Conservation (phyloP, 2,888 invertebrate species). For the Agrochola lota region DNA sequence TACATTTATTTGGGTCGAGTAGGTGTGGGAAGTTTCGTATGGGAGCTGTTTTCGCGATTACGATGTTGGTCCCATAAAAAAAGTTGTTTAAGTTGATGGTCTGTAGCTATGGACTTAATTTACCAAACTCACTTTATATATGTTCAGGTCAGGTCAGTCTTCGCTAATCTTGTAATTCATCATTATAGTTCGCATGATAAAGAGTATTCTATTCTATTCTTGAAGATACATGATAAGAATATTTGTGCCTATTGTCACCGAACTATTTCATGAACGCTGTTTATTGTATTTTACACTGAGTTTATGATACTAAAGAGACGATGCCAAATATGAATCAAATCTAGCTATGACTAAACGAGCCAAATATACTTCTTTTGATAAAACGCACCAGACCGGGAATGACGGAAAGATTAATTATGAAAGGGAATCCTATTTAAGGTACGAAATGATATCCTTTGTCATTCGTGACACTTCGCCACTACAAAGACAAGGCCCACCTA, state of each 20-base stretch:
- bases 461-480: conserved; percentile 8
- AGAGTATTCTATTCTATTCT: not conserved
- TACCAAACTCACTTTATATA: no score
- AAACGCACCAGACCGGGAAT: conserved; percentile 18
- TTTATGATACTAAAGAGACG: not conserved
- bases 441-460: conserved; percentile 43
- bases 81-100: no score
- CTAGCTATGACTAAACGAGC: conserved; percentile 9
- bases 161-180: no score
- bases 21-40: no score
- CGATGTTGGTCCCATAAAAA: no score
- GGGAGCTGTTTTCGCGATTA: no score
- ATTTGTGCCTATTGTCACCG: not conserved
- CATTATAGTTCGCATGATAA: no score
- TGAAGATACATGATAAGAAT: not conserved
- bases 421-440: conserved; percentile 28
- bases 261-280: not conserved
- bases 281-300: not conserved
- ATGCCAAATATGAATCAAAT: conserved; percentile 25
- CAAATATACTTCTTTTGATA: conserved; percentile 8
- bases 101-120: no score
- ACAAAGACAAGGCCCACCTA: conserved; percentile 18
- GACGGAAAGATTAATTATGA: conserved; percentile 34
- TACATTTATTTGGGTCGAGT: no score
- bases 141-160: no score